Evolutionary conservation across 2,888 invertebrate species (phyloP).

Genomic region (Caenorhabditis sp.): DNA sequence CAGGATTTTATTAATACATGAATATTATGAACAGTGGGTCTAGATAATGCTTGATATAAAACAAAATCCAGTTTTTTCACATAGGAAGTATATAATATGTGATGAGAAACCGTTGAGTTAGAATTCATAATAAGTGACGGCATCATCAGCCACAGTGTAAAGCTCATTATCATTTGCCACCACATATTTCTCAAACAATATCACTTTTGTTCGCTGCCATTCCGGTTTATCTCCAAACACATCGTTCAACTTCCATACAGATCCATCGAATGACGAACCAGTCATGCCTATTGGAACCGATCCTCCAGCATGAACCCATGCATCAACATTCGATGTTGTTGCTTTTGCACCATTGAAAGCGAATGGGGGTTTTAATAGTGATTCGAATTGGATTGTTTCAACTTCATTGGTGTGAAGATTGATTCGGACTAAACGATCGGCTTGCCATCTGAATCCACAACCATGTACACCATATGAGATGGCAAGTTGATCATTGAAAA

Average conservation of each 20-base stretch:
- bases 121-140: not conserved
- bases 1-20: too few relatives aligned
- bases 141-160: not conserved
- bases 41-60: too few relatives aligned
- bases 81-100: too few relatives aligned
- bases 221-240: constrained; percentile 18
- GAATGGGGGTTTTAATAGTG: constrained; percentile 21
- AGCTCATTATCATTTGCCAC: constrained; percentile 1
- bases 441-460: constrained; percentile 57
- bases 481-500: constrained; percentile 33
- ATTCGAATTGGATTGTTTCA: constrained; percentile 11
- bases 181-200: constrained; percentile 1
- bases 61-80: too few relatives aligned
- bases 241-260: constrained; percentile 36
- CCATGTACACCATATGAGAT: constrained; percentile 52
- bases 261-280: constrained; percentile 36
- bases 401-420: constrained; percentile 13
- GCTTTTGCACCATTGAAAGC: constrained; percentile 40
- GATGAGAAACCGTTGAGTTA: not conserved
- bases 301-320: constrained; percentile 29
- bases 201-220: constrained; percentile 11
- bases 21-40: too few relatives aligned
- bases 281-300: constrained; percentile 36
- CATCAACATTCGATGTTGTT: constrained; percentile 13
- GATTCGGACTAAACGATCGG: constrained; percentile 35